phyloP scores from a whole-genome alignment of 2,888 invertebrate species.

The Pyrochroa serraticornis region DNA sequence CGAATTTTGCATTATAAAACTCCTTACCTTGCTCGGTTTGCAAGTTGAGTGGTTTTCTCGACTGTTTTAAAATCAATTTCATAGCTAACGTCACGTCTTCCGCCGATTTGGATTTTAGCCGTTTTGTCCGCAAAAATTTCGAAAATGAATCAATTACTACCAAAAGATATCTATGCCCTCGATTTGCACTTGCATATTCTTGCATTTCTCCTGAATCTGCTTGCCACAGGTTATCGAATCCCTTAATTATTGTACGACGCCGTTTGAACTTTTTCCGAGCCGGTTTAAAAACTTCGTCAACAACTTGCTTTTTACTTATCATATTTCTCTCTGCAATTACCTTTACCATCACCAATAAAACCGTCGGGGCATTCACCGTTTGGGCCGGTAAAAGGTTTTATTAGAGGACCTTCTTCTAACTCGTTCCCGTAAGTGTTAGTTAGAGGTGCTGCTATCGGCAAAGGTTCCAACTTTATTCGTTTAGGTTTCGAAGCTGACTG shows the following conservation, averaged over 20 bases:
- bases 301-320: background rate
- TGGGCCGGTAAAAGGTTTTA: too few species aligned
- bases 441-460: too few species aligned
- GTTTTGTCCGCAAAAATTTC: constrained; percentile 49
- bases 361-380: too few species aligned
- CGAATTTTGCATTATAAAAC: constrained; percentile 41
- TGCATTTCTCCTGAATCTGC: constrained; percentile 40
- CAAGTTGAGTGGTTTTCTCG: constrained; percentile 35
- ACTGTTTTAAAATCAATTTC: constrained; percentile 2
- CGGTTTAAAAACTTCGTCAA: background rate
- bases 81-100: constrained; percentile 34
- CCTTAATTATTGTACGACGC: constrained; percentile 46
- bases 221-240: constrained; percentile 54
- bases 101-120: constrained; percentile 45
- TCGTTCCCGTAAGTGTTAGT: too few species aligned
- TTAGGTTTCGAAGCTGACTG: too few species aligned
- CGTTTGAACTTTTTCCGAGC: constrained; percentile 44
- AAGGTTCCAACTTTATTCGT: too few species aligned
- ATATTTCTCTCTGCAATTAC: background rate
- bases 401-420: too few species aligned
- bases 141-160: constrained; percentile 50
- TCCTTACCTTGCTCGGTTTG: constrained; percentile 44
- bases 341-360: too few species aligned
- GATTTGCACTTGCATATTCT: constrained; percentile 43
- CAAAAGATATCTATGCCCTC: constrained; percentile 45